phyloP scores from a whole-genome alignment of 2,888 invertebrate species.

The Gonocerus acuteangulatus region DNA sequence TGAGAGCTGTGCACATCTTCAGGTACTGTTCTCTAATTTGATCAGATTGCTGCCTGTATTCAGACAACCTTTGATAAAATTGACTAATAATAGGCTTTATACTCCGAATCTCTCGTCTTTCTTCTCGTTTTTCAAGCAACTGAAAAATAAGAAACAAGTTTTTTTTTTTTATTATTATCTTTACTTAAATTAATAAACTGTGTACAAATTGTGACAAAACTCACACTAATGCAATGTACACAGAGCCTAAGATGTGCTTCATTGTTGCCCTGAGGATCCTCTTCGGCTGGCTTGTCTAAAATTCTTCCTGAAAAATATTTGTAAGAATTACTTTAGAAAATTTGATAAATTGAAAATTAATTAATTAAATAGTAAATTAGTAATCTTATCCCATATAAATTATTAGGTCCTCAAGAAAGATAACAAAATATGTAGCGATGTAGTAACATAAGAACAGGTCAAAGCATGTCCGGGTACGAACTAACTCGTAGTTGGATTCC shows the following conservation, averaged over 20 bases:
- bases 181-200: neutral
- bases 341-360: no score
- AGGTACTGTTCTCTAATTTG: slow-evolving; percentile 48
- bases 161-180: slow-evolving; percentile 50
- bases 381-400: no score
- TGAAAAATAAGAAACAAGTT: slow-evolving; percentile 43
- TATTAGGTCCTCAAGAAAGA: no score
- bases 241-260: slow-evolving; percentile 38
- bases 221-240: slow-evolving; percentile 36
- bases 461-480: no score
- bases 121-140: slow-evolving; percentile 68
- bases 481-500: no score
- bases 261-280: slow-evolving; percentile 41
- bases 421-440: no score
- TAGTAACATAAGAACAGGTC: no score
- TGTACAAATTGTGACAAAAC: neutral
- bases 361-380: no score
- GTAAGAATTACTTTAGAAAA: slow-evolving; percentile 57
- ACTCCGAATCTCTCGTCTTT: slow-evolving; percentile 72
- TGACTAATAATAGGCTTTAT: slow-evolving; percentile 70
- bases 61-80: slow-evolving; percentile 73
- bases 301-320: slow-evolving; percentile 42
- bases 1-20: slow-evolving; percentile 54
- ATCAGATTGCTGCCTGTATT: slow-evolving; percentile 65
- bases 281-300: slow-evolving; percentile 41